A percentile compares a stretch with the other conserved stretches of the same genome.
These are phyloP conservation scores for Cartodere bifasciata DNA, from an alignment of 2,888 invertebrate species.

Conservation along the genomic window DNA sequence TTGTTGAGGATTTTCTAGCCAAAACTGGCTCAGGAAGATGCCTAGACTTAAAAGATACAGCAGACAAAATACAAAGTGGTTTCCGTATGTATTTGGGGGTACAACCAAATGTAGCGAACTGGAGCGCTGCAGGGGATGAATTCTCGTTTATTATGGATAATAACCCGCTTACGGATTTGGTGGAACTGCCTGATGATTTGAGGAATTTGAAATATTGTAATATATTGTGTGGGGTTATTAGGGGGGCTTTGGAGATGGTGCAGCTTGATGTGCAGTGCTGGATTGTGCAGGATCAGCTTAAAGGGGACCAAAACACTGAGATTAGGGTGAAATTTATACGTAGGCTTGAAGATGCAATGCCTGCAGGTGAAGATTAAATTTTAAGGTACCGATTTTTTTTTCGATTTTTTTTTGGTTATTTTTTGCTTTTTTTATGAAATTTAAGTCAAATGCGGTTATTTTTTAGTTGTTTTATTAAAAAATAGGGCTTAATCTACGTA, in stretches of 20 bases:
- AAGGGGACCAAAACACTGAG: slow-evolving; percentile 90
- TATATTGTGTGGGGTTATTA: slow-evolving; percentile 78
- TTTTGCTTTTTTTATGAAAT: no score
- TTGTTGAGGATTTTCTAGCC: slow-evolving; percentile 96
- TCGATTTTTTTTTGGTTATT: no score
- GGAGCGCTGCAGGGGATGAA: slow-evolving; percentile 91
- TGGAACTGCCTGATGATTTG: slow-evolving; percentile 81
- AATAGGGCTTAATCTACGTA: no score
- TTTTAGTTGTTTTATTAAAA: no score
- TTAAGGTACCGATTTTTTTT: no score
- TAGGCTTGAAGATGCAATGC: slow-evolving; percentile 92
- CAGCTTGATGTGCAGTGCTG: slow-evolving; percentile 91
- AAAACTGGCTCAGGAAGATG: slow-evolving; percentile 82
- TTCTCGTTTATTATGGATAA: slow-evolving; percentile 91
- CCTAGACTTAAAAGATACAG: slow-evolving; percentile 91
- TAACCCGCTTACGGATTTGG: slow-evolving; percentile 94
- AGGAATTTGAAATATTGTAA: slow-evolving; percentile 82
- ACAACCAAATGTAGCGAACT: slow-evolving; percentile 84
- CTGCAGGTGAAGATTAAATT: slow-evolving; percentile 95
- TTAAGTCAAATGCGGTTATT: no score
- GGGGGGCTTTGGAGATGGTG: slow-evolving; percentile 98
- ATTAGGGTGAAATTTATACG: slow-evolving; percentile 88
- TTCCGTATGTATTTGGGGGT: slow-evolving; percentile 81
- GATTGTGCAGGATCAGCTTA: slow-evolving; percentile 91
- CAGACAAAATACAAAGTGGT: slow-evolving; percentile 82